These are phyloP conservation scores for Temnopleurus reevesii DNA, from an alignment of 53 echinoderm and acorn worm species.

Conservation along the genomic window DNA sequence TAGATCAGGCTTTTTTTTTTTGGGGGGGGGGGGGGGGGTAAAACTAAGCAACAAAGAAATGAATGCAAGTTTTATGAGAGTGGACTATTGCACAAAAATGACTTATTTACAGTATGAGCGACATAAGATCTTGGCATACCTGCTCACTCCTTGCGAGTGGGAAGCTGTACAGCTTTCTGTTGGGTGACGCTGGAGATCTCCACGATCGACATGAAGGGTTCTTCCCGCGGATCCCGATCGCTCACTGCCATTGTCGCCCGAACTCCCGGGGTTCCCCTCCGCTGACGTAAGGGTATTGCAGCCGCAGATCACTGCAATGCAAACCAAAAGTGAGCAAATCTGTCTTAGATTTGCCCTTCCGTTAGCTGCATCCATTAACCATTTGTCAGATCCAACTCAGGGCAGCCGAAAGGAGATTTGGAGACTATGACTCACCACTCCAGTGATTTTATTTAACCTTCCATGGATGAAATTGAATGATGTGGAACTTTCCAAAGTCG, in stretches of 20 bases:
- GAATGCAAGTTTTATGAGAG: not conserved
- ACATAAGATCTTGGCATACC: not conserved
- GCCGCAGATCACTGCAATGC: not conserved
- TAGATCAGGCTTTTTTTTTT: too few species aligned
- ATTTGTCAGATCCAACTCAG: not conserved
- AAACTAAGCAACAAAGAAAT: too few species aligned
- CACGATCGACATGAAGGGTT: not conserved
- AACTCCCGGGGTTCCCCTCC: conserved; percentile 60
- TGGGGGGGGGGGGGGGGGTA: too few species aligned
- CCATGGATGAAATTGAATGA: not conserved
- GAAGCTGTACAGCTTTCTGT: conserved; percentile 40
- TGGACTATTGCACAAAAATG: not conserved
- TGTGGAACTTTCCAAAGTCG: not conserved
- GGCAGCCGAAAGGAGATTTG: not conserved
- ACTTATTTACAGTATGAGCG: not conserved
- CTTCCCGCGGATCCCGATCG: not conserved
- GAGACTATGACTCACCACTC: conserved; percentile 17
- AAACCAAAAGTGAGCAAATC: conserved; percentile 24
- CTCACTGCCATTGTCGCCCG: not conserved
- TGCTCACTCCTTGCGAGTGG: conserved; percentile 38
- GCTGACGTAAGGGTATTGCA: not conserved
- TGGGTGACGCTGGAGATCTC: not conserved
- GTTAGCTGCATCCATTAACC: conserved; percentile 21
- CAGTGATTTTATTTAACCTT: not conserved
- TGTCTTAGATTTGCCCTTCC: conserved; percentile 18